Percentiles rank a stretch among this genome's conserved stretches.
Evolutionary conservation across 2,113 vertebrate genomes (phyloP).

Genomic region (Anguilla rostrata): DNA sequence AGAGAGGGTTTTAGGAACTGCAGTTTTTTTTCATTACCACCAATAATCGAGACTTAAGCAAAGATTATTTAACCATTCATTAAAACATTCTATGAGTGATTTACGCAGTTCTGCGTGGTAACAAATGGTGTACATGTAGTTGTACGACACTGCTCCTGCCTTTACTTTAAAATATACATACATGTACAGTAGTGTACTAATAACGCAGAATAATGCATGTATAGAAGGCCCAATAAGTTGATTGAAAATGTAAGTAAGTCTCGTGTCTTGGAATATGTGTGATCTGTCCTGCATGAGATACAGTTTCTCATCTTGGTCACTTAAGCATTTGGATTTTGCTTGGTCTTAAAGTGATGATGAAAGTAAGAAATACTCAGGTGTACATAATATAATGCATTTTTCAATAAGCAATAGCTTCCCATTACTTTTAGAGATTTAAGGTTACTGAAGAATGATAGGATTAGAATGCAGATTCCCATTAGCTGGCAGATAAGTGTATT

Average conservation of each 20-base stretch:
- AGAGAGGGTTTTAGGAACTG: conserved; percentile 19
- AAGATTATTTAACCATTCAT: not conserved
- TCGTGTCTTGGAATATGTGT: not conserved
- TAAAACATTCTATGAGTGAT: conserved; percentile 4
- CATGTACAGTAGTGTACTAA: not conserved
- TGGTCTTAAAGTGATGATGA: not conserved
- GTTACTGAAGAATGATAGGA: not conserved
- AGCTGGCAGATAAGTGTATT: not conserved
- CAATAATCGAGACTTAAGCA: not conserved
- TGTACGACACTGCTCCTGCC: not conserved
- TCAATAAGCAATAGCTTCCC: not conserved
- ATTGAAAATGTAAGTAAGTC: not conserved
- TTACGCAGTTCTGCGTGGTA: not conserved
- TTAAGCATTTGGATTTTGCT: not conserved
- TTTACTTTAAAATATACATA: not conserved
- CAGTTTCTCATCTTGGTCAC: not conserved
- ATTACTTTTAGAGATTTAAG: conserved; percentile 1
- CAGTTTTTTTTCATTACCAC: conserved; percentile 21
- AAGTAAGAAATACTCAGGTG: not conserved
- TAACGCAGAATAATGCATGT: not conserved
- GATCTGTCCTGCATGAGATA: not conserved
- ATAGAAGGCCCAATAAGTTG: not conserved
- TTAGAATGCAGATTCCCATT: not conserved
- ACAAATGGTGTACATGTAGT: not conserved
- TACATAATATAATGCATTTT: not conserved